Base-by-base conservation (phyloP, 2,797 vertebrate species). In the Pipistrellus pipistrellus region DNA sequence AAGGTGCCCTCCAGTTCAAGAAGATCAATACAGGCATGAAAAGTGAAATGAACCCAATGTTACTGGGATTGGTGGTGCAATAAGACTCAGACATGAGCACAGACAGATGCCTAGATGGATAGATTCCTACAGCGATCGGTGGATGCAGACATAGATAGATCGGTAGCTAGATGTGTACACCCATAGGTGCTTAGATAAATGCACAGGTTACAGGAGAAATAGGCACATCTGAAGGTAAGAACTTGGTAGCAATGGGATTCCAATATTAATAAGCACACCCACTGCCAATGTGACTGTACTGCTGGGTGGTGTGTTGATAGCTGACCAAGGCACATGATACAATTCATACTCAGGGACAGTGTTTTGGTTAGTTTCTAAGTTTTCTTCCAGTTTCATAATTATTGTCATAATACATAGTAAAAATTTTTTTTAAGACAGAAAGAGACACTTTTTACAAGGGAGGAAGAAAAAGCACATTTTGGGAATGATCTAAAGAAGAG, bases 161-260 rank as follows among this genome's bases (percentile, higher is more conserved):
- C 2, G 1, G 59, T 13, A 46, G 0, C 1, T 38, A n/a, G 13
- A 71, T n/a, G 8, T 1, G 27, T 20, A n/a, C 9, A 75, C 13
- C 30, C 1, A 21, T 17, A 32, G 5, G 53, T 11, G 41, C 25
- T 41, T 30, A 80, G 55, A 51, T 5, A 35, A 17, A n/a, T 5
- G n/a, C 3, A 27, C n/a, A 30, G 11, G 11, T 2, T 59, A 48
- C 2, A 25, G 3, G n/a, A n/a, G n/a, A 4, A 8, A 8, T 1
- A 27, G 53, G 25, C 10, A 25, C 3, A 51, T 53, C 27, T 53
- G n/a, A 77, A 90, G n/a, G 14, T 41, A 53, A 55, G 30, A 4
- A 71, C 4, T 48, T 46, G 18, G 18, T 80, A 86, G 7, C 30
- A 44, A 25, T 62, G 11, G 14, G 11, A 6, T 8, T 30, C 51